Evolutionary conservation across 1,140 invertebrate species (phyloP).

Genomic region (Drosophila chauvacae): DNA sequence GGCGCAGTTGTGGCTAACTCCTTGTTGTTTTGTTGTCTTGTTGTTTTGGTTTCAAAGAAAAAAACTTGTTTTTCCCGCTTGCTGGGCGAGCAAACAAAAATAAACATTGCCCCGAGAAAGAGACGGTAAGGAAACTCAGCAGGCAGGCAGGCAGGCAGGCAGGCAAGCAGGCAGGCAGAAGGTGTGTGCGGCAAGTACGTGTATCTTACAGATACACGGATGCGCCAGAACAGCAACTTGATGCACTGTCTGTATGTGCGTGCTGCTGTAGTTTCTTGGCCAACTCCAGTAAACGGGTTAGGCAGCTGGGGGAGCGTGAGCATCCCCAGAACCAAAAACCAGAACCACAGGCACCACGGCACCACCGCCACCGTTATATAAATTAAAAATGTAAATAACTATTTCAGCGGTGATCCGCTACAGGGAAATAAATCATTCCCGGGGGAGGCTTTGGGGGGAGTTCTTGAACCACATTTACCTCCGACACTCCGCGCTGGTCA

Average conservation of each 20-base stretch:
- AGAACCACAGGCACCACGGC: slow-evolving; percentile 36
- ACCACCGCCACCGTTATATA: slow-evolving; percentile 48
- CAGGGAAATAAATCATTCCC: slow-evolving; percentile 19
- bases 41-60: slow-evolving; percentile 50
- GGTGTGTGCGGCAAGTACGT: slow-evolving; percentile 65
- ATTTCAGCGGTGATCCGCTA: slow-evolving; percentile 33
- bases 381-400: slow-evolving; percentile 58
- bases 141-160: slow-evolving; percentile 11
- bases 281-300: slow-evolving; percentile 78
- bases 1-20: slow-evolving; percentile 48
- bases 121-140: slow-evolving; percentile 70
- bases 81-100: slow-evolving; percentile 71
- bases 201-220: slow-evolving; percentile 74
- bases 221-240: slow-evolving; percentile 56
- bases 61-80: slow-evolving; percentile 82
- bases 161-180: slow-evolving; percentile 12
- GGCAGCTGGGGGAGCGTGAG: slow-evolving; percentile 43
- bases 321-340: slow-evolving; percentile 51
- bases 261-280: slow-evolving; percentile 47
- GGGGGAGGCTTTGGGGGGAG: not conserved
- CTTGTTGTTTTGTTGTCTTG: slow-evolving; percentile 39
- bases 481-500: slow-evolving; percentile 34
- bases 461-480: slow-evolving; percentile 32
- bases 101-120: slow-evolving; percentile 71
- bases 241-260: slow-evolving; percentile 71